Evolutionary conservation across 2,113 vertebrate species (phyloP).

Genomic region (Colinus virginianus): DNA sequence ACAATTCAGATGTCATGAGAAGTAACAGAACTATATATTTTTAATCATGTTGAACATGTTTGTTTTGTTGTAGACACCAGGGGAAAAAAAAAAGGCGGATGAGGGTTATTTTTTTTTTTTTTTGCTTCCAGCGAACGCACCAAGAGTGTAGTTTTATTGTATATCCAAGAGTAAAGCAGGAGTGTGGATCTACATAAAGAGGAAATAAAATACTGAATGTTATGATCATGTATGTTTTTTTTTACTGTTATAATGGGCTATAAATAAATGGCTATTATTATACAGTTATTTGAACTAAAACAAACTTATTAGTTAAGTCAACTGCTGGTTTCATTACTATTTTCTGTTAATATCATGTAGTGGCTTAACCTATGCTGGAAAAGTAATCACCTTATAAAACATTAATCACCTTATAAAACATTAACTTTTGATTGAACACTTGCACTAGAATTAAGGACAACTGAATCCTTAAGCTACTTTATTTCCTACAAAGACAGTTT

Average conservation of each 20-base stretch:
- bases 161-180: background rate
- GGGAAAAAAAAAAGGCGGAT: background rate
- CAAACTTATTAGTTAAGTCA: background rate
- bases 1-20: conserved; percentile 59
- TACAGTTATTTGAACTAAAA: background rate
- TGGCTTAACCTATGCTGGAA: conserved; percentile 4
- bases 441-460: background rate
- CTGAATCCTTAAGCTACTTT: background rate
- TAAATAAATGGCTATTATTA: background rate
- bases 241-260: background rate
- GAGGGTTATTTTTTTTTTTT: background rate
- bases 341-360: background rate
- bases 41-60: conserved; percentile 47
- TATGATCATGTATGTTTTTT: background rate
- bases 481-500: background rate
- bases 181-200: background rate
- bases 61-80: background rate
- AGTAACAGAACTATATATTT: conserved; percentile 62
- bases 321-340: background rate
- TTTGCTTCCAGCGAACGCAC: background rate
- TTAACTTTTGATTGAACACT: conserved; percentile 11
- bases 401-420: conserved; percentile 24
- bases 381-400: conserved; percentile 35
- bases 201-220: background rate
- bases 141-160: background rate